Evolutionary conservation across 23 tunicate species (phyloP), one percentile per base, ranked within the genome.

Genomic region (Trididemnum clinides): DNA sequence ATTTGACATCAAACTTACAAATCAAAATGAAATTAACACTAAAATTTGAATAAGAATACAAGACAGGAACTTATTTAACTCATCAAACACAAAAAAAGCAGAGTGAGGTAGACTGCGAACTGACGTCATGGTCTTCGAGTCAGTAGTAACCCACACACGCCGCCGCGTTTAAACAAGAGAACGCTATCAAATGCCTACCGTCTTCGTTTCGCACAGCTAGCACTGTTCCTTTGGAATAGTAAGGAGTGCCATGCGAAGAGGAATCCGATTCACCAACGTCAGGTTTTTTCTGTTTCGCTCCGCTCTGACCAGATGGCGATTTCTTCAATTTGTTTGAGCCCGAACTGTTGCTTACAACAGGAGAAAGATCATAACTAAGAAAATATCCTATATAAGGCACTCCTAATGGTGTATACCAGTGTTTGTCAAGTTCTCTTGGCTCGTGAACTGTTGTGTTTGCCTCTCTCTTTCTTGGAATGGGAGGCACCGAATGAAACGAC

Each of bases 131-230:
- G n/a, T n/a, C n/a, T n/a, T n/a, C n/a, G n/a, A n/a, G n/a, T n/a
- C n/a, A n/a, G n/a, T n/a, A n/a, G n/a, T n/a, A 44, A 44, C 15
- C 54, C 54, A 44, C 54, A 10, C 15, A 44, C 12, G 54, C 10
- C 15, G 10, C 10, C 54, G 15, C 15, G 12, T 15, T 44, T 15
- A 44, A 44, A 15, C 54, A 15, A 44, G 10, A 7, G 15, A 44
- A 44, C 15, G 54, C 15, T 15, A 10, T 44, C 15, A 7, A 44
- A 7, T 15, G 15, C 72, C 64, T 74, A 89, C 98, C 98, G 34
- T 94, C 98, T 82, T 94, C 98, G 69, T 85, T 89, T 64, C 98
- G 73, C 23, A 94, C 98, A 65, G 98, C 98, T 35, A 94, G 86
- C 0, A 94, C 94, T 28, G 89, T 86, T 64, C 98, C 98, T 75